Percentiles rank a stretch among this genome's conserved stretches.
phyloP scores from a whole-genome alignment of 2,797 vertebrate genomes.

The Danio tinwini region DNA sequence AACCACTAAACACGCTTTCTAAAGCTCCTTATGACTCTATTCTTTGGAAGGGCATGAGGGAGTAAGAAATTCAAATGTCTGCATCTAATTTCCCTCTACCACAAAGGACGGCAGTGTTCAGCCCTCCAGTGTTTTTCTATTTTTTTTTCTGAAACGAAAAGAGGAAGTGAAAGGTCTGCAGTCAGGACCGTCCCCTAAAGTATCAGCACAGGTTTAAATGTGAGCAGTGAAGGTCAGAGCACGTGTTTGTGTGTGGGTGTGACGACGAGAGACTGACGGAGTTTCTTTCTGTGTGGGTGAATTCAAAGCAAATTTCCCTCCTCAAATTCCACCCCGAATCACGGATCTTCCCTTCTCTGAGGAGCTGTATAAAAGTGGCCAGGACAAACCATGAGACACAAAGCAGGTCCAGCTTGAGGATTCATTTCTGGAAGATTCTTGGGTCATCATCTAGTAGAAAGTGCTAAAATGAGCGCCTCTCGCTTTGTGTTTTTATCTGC shows the following conservation, averaged over 20 bases:
- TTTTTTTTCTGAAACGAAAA: background rate
- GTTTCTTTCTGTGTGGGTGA: constrained; percentile 22
- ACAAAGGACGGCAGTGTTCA: background rate
- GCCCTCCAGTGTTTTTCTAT: background rate
- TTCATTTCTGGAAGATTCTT: background rate
- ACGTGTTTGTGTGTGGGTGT: background rate
- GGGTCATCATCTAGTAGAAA: background rate
- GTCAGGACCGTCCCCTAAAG: background rate
- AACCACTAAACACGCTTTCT: background rate
- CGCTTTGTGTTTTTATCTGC: constrained; percentile 67
- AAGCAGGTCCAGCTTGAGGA: constrained; percentile 14
- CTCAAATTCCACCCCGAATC: background rate
- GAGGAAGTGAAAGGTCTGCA: constrained; percentile 14
- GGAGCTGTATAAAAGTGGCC: constrained; percentile 27
- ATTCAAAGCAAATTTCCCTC: background rate
- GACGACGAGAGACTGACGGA: background rate
- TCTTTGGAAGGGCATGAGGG: background rate
- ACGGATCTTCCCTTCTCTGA: constrained; percentile 20
- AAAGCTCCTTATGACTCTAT: background rate
- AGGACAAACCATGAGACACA: background rate
- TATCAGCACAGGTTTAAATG: background rate
- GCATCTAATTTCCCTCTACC: background rate
- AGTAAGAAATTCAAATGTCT: background rate
- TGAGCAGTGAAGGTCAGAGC: background rate
- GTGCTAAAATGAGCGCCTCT: constrained; percentile 66